Evolutionary conservation across 1,140 invertebrate species (phyloP).

Genomic region (Cotesia glomerata): DNA sequence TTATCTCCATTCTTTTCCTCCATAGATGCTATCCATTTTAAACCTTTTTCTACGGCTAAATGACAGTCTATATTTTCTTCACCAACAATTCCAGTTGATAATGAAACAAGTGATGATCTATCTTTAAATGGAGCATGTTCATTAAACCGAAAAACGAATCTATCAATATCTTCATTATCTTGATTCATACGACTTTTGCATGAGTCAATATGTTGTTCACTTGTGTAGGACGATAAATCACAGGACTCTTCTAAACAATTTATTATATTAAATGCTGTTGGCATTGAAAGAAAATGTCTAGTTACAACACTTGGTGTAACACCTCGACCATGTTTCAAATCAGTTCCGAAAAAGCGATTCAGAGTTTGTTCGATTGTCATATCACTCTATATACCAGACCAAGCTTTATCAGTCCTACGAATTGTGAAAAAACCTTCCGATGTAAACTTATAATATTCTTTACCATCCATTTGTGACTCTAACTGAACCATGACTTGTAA

Average conservation of each 20-base stretch:
- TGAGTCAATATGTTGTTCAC: slow-evolving; percentile 56
- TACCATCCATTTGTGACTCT: too few species aligned
- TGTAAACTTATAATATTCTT: too few species aligned
- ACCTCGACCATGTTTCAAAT: slow-evolving; percentile 1
- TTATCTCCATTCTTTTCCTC: slow-evolving; percentile 14
- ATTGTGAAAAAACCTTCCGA: too few species aligned
- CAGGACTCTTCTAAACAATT: background rate
- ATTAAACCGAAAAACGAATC: slow-evolving; percentile 49
- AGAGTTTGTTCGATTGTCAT: too few species aligned
- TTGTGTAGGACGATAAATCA: background rate
- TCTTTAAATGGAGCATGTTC: slow-evolving; percentile 46
- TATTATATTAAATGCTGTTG: slow-evolving; percentile 2
- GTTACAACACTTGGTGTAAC: slow-evolving; percentile 1
- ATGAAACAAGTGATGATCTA: slow-evolving; percentile 45
- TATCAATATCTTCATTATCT: slow-evolving; percentile 49
- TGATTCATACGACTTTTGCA: slow-evolving; percentile 49
- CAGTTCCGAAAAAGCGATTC: too few species aligned
- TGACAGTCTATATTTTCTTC: slow-evolving; percentile 54
- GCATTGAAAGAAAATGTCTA: background rate
- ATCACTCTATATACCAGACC: too few species aligned
- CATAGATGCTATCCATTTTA: slow-evolving; percentile 19
- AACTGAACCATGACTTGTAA: too few species aligned
- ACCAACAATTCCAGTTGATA: slow-evolving; percentile 52
- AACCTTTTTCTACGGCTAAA: slow-evolving; percentile 50
- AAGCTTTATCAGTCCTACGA: too few species aligned